A percentile compares a stretch with the other conserved stretches of the same genome.
phyloP scores from a whole-genome alignment of 2,113 vertebrate genomes.

The Stigmatopora nigra region DNA sequence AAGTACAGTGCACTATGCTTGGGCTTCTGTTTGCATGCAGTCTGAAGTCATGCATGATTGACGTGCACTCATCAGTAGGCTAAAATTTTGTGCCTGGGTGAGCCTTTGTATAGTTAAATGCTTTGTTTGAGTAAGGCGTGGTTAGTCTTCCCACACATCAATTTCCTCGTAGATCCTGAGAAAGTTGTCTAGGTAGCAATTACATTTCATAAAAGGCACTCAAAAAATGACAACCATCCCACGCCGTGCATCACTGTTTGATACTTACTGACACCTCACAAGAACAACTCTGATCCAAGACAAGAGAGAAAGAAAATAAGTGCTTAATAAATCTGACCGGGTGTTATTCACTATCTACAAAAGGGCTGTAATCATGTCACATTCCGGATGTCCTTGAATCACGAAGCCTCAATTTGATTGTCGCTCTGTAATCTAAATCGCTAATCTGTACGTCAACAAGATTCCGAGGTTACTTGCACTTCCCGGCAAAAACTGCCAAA shows the following conservation, averaged over 20 bases:
- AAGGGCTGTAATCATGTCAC: conserved; percentile 12
- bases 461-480: conserved; percentile 47
- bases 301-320: conserved; percentile 40
- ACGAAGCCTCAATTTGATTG: conserved; percentile 27
- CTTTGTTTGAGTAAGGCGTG: background rate
- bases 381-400: conserved; percentile 38
- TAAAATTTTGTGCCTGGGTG: conserved; percentile 6
- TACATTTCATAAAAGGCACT: conserved; percentile 18
- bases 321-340: background rate
- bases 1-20: conserved; percentile 8
- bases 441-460: conserved; percentile 35
- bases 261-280: conserved; percentile 78
- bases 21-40: conserved; percentile 24
- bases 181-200: conserved; percentile 6
- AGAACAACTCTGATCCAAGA: conserved; percentile 67
- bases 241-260: conserved; percentile 48
- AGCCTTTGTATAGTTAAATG: background rate
- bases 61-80: conserved; percentile 15
- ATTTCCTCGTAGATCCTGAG: conserved; percentile 2
- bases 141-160: background rate
- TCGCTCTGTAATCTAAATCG: conserved; percentile 33
- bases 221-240: conserved; percentile 32
- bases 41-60: conserved; percentile 30
- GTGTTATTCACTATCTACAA: background rate
- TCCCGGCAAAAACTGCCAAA: conserved; percentile 26